Evolutionary conservation across 2,797 vertebrate species (phyloP), one percentile per base, ranked within the genome.

Genomic region (Ptychobarbus kaznakovi): DNA sequence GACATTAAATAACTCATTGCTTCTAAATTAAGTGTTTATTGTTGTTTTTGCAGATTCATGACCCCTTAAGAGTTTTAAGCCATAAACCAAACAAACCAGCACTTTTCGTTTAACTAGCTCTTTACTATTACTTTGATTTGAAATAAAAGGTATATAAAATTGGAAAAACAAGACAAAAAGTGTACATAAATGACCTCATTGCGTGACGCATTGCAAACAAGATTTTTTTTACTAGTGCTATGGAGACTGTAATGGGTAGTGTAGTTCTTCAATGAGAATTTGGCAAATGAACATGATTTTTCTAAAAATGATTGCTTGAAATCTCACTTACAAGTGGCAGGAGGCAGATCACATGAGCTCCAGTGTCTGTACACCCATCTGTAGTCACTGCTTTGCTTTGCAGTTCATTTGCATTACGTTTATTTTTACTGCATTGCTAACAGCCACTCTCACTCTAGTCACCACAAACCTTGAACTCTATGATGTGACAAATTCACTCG

Each of bases 391-490:
- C 6, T 65, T 12, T 65, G 28, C 28, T 3, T 46, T 73, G 44
- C 51, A 25, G 75, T n/a, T 56, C 12, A 5, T 77, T 58, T 77
- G 51, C 53, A 77, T 77, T 15, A 61, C 16, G 75, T 42, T 78
- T 78, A 78, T 78, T 78, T 61, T 42, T 61, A 18, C 22, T 25
- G 53, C 20, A 42, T 61, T 25, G 35, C 53, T 77, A 42, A 42
- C 35, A 42, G 53, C 53, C 35, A 6, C 53, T 38, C 8, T 42
- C 13, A 15, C 75, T 77, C 12, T 40, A 40, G 53, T 76, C 49
- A 76, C 20, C 49, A 56, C 22, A 78, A 16, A n/a, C 4, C 53
- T 22, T 53, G 18, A 56, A 77, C 51, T 58, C 6, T 77, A 22
- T 3, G 4, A 22, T 13, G 3, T 42, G 51, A 58, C 68, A 80